Evolutionary conservation across 2,888 invertebrate genomes (phyloP), one percentile per base, ranked within the genome.

Genomic region (Anoncus sp.): DNA sequence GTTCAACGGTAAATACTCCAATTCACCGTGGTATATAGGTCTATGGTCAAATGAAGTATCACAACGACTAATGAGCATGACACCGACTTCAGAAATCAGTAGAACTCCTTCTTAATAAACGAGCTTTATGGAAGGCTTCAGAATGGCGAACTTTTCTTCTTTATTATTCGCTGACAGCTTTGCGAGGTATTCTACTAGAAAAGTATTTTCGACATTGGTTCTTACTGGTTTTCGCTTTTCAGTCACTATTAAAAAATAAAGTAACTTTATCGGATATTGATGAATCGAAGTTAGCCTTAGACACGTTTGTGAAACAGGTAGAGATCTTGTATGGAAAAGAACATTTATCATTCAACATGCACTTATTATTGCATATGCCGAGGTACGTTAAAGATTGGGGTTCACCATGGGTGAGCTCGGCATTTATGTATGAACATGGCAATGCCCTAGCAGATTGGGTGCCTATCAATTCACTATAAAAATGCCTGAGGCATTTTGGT

Each of bases 131-230:
- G 55, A 73, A 63, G 7, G 66, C 73, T 22, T 63, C 66, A 27
- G 65, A 73, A 45, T 73, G 55, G 57, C 40, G 45, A 24, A 16
- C 18, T 9, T 66, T 66, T 49, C 20, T 66, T 18, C 20, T 74
- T 3, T 74, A 66, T 10, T 74, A 66, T 59, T 74, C 66, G 5
- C 31, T 66, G 14, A 16, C n/a, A 10, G 31, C 27, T 69, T 47
- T 49, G 27, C 27, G 55, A 45, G 59, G 49, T 5, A 16, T 79
- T 22, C 16, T 81, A 47, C 47, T 43, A 4, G 9, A 9, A 31
- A 27, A 4, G 14, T 80, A 75, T 47, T 51, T 67, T 9, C 73
- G 60, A 24, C 79, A 81, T 31, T 81, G 73, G 77, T 67, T 71
- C 12, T 47, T 77, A 35, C 66, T 79, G 1, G 75, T 79, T 1